A percentile compares a stretch with the other conserved stretches of the same genome.
Evolutionary conservation across 2,888 invertebrate species (phyloP).

Genomic region (Parasteatoda lunata): DNA sequence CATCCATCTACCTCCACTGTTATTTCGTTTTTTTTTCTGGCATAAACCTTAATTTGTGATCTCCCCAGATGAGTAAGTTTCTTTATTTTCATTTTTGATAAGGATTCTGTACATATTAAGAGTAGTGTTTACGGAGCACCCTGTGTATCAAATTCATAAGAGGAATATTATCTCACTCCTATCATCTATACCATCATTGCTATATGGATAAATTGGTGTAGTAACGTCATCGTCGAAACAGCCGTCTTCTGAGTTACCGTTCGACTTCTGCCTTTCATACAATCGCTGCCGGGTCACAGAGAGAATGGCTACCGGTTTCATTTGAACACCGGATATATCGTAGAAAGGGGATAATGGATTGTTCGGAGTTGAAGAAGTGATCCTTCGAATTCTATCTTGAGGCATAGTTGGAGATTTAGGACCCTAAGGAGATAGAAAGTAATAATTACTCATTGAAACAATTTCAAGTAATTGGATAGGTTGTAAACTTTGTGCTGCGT

Average conservation of each 20-base stretch:
- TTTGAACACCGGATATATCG: conserved; percentile 82
- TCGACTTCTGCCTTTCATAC: conserved; percentile 79
- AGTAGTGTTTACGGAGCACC: too few relatives aligned
- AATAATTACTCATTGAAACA: too few relatives aligned
- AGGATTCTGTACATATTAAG: too few relatives aligned
- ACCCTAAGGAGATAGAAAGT: conserved; percentile 69
- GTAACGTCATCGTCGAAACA: conserved; percentile 76
- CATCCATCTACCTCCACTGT: too few relatives aligned
- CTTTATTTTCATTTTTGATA: too few relatives aligned
- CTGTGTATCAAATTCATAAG: too few relatives aligned
- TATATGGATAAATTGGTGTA: background rate
- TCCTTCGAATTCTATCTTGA: conserved; percentile 86
- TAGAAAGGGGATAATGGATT: conserved; percentile 94
- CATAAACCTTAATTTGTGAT: too few relatives aligned
- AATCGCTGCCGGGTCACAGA: conserved; percentile 86
- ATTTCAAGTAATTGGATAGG: too few relatives aligned
- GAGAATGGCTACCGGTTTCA: conserved; percentile 91
- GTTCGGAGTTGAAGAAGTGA: conserved; percentile 89
- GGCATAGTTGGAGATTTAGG: conserved; percentile 86
- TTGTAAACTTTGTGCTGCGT: too few relatives aligned
- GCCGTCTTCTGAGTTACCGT: conserved; percentile 72
- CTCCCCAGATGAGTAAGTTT: too few relatives aligned
- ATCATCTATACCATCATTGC: conserved; percentile 76
- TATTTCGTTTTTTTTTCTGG: too few relatives aligned
- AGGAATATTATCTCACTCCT: background rate